Percentiles rank a stretch among this genome's conserved stretches.
Conservation (phyloP, 2,888 invertebrate genomes). For the Icerya purchasi region DNA sequence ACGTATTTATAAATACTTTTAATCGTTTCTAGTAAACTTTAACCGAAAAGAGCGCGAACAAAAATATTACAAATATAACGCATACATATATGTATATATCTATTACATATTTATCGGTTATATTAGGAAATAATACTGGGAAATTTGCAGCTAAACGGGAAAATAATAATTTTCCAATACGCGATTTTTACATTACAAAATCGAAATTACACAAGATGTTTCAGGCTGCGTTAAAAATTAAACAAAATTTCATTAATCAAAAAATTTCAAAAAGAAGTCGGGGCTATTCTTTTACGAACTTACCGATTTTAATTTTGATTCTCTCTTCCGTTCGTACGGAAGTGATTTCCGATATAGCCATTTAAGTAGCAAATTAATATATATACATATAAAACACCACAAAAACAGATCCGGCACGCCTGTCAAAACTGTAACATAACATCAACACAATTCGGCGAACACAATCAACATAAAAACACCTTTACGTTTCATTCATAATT, state of each 20-base stretch:
- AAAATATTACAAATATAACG: no score
- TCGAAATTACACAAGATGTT: not conserved
- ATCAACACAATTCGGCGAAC: not conserved
- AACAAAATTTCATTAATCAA: not conserved
- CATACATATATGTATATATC: no score
- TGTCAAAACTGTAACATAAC: not conserved
- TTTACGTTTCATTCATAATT: not conserved
- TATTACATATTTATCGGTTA: no score
- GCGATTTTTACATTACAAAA: no score
- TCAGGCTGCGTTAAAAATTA: not conserved
- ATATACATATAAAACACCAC: not conserved
- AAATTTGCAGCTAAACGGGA: no score
- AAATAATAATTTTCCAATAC: no score
- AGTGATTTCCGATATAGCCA: conserved; percentile 32
- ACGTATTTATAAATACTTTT: no score
- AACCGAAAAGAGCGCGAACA: no score
- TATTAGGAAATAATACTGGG: no score
- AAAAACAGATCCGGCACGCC: not conserved
- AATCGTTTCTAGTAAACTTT: no score
- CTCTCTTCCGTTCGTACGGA: conserved; percentile 81
- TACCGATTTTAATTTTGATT: conserved; percentile 85
- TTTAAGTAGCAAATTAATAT: conserved; percentile 1
- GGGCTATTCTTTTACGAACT: conserved; percentile 26
- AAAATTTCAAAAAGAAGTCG: not conserved
- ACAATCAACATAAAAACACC: not conserved